phyloP scores from a whole-genome alignment of 2,888 invertebrate species.

The Geotrupes spiniger region DNA sequence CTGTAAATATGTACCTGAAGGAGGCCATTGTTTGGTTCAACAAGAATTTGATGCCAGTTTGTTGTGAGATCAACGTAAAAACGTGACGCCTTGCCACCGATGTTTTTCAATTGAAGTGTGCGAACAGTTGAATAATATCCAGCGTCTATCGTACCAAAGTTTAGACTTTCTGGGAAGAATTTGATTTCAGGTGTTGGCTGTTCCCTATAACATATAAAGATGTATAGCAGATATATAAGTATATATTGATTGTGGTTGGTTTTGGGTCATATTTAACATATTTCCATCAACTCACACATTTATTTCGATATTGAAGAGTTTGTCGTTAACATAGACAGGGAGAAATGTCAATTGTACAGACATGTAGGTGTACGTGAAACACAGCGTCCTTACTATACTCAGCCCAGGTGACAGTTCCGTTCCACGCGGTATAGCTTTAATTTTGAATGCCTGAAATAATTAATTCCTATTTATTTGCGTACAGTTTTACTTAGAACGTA shows the following conservation, averaged over 20 bases:
- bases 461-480: too few species aligned
- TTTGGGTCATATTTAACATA: too few species aligned
- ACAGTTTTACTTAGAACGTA: slow-evolving; percentile 8
- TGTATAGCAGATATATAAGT: too few species aligned
- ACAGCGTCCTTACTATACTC: slow-evolving; percentile 8
- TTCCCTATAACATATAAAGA: slow-evolving; percentile 2
- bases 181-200: slow-evolving; percentile 3
- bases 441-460: slow-evolving; percentile 7
- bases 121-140: slow-evolving; percentile 1
- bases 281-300: slow-evolving; percentile 8
- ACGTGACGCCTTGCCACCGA: slow-evolving; percentile 10
- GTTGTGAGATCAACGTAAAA: slow-evolving; percentile 11
- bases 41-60: slow-evolving; percentile 4
- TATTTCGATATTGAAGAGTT: slow-evolving; percentile 7
- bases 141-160: slow-evolving; percentile 15
- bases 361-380: slow-evolving; percentile 6
- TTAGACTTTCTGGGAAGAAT: slow-evolving; percentile 8
- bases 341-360: slow-evolving; percentile 1
- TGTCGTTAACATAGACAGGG: slow-evolving; percentile 12
- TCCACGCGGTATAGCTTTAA: slow-evolving; percentile 9
- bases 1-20: too few species aligned
- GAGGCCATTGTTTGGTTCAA: slow-evolving; percentile 13
- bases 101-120: slow-evolving; percentile 4
- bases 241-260: too few species aligned
- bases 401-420: slow-evolving; percentile 13